Evolutionary conservation across 2,113 vertebrate species (phyloP), one percentile per base, ranked within the genome.

Genomic region (Heptranchias perlo): DNA sequence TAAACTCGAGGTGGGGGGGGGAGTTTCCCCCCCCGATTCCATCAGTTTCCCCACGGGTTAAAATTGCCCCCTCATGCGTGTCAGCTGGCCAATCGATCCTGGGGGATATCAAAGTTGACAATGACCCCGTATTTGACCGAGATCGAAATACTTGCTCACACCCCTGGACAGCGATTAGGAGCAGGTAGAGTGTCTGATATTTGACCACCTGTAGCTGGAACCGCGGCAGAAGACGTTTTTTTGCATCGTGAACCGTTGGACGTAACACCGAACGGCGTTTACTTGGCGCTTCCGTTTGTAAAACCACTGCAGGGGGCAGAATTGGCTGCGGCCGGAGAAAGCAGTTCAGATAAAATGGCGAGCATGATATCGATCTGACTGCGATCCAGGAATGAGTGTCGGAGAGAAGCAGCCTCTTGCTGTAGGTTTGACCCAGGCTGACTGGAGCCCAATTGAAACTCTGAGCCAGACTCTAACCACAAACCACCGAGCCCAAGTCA

Each of bases 401-500:
- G 47, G 65, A 31, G 25, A 16, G 44, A 94, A 61, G 31, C 18
- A 94, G 39, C 23, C 64, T 3, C 35, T 14, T 58, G 23, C 3
- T 95, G 62, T n/a, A n/a, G 62, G 64, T 35, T 52, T 16, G 18
- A 47, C 65, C 44, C 94, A 95, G 94, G 1, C 39, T 95, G 64
- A 95, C 94, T 95, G 44, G 6, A 49, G 44, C 94, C 44, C 94
- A 67, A n/a, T 69, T 31, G 94, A 69, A n/a, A 95, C 23, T 49
- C 47, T 3, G 64, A 31, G 47, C 94, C 94, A 95, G 21, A 67
- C 35, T 28, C 65, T 49, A 73, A 95, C 94, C 94, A 95, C 94
- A 95, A 95, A 52, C 94, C 94, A 67, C 64, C 28, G 25, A 95
- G 65, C 64, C 47, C 94, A 69, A 67, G 52, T 54, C 44, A 69